A percentile compares a stretch with the other conserved stretches of the same genome.
Conservation (phyloP, 2,888 invertebrate species). For the Brachyptera risi region DNA sequence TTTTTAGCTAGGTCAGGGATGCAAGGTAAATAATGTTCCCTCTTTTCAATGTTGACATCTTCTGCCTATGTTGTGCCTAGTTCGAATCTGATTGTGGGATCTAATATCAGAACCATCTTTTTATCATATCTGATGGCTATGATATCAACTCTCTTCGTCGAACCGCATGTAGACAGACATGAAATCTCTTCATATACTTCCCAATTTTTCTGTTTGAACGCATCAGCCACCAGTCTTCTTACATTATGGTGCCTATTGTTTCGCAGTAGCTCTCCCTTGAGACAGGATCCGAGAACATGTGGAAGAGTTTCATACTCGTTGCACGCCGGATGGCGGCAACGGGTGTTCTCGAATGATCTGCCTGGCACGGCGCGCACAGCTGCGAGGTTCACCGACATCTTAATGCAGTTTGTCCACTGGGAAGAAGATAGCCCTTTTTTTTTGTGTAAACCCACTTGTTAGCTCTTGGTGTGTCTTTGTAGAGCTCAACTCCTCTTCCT, state of each 20-base stretch:
- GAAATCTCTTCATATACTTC: conserved; percentile 6
- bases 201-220: not conserved
- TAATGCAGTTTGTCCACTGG: conserved; percentile 1
- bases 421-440: not conserved
- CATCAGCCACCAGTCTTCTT: too few relatives aligned
- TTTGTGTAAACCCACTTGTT: conserved; percentile 2
- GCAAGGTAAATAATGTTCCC: not conserved
- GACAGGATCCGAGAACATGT: too few relatives aligned
- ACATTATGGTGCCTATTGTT: too few relatives aligned
- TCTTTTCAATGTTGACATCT: conserved; percentile 4
- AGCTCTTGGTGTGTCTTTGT: not conserved
- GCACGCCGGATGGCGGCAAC: not conserved
- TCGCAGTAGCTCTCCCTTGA: too few relatives aligned
- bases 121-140: too few relatives aligned
- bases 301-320: conserved; percentile 3
- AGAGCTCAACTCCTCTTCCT: not conserved
- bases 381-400: conserved; percentile 3
- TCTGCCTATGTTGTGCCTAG: conserved; percentile 6
- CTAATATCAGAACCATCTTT: not conserved
- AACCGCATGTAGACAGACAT: not conserved
- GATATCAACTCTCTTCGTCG: too few relatives aligned
- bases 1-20: not conserved
- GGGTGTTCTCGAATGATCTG: not conserved
- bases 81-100: conserved; percentile 8
- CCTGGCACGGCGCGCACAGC: conserved; percentile 9